Percentiles rank a stretch among this genome's conserved stretches.
Evolutionary conservation across 2,888 invertebrate genomes (phyloP).

Genomic region (Drosophila cognata): DNA sequence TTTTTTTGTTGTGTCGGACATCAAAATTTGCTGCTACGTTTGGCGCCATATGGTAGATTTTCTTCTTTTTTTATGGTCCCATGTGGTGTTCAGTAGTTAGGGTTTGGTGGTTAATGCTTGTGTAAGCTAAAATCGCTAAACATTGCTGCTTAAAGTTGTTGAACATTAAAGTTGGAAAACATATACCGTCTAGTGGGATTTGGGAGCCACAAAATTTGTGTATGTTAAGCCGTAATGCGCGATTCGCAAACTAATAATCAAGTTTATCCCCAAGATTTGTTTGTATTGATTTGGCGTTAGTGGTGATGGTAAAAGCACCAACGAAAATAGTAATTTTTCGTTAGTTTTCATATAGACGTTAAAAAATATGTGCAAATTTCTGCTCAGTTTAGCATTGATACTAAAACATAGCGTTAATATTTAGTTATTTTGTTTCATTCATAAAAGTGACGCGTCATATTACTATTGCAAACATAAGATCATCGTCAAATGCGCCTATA

Average conservation of each 20-base stretch:
- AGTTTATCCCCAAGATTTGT: background rate
- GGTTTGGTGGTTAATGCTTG: conserved; percentile 1
- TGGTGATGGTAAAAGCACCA: background rate
- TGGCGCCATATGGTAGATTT: conserved; percentile 49
- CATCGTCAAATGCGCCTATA: conserved; percentile 39
- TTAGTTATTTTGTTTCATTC: conserved; percentile 57
- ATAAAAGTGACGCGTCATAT: conserved; percentile 68
- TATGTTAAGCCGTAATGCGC: background rate
- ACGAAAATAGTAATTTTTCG: background rate
- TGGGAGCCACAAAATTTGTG: background rate
- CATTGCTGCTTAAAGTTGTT: background rate
- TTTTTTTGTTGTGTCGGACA: conserved; percentile 17
- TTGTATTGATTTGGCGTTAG: background rate
- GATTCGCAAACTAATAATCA: background rate
- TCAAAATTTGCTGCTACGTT: conserved; percentile 23
- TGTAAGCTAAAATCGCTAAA: background rate
- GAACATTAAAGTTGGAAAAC: background rate
- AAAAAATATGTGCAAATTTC: background rate
- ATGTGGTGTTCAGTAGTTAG: background rate
- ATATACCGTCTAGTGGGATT: background rate
- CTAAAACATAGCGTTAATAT: background rate
- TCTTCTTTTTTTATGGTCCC: conserved; percentile 6
- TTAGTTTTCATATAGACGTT: background rate
- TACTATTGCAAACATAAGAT: conserved; percentile 61
- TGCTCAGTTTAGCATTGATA: background rate